Evolutionary conservation across 2,113 vertebrate genomes (phyloP).

Genomic region (Haliaeetus leucogaster): DNA sequence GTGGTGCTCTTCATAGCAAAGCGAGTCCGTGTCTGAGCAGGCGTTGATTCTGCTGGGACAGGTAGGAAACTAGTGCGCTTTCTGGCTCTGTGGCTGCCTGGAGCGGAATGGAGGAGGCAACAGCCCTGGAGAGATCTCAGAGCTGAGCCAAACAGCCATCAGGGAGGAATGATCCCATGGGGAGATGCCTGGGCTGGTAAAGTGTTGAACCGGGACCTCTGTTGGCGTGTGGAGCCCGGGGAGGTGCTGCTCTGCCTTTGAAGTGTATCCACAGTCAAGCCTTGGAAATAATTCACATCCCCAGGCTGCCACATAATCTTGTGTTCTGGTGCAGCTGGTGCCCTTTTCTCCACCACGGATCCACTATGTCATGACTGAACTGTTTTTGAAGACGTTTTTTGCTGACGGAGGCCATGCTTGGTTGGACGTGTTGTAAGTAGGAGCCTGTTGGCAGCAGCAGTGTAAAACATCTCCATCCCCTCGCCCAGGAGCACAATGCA

Average conservation of each 20-base stretch:
- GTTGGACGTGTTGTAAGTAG: conserved; percentile 46
- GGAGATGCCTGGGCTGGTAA: background rate
- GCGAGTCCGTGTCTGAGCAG: background rate
- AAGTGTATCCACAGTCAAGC: background rate
- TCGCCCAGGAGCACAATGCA: rapidly evolving
- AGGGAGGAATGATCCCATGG: background rate
- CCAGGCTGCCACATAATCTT: background rate
- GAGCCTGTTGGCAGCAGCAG: background rate
- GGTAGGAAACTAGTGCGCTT: background rate
- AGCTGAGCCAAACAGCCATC: background rate
- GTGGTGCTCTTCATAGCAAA: background rate
- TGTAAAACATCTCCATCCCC: background rate
- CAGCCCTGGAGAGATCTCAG: background rate
- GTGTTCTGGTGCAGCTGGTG: conserved; percentile 76
- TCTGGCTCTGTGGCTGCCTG: background rate
- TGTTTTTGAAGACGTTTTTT: conserved; percentile 57
- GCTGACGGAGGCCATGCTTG: conserved; percentile 72
- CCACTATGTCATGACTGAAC: conserved; percentile 31
- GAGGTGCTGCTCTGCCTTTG: background rate
- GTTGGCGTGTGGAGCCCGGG: background rate
- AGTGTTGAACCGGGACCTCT: background rate
- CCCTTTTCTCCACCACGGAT: conserved; percentile 75
- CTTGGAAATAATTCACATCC: background rate
- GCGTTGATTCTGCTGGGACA: background rate
- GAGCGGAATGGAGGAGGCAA: background rate